Conservation (phyloP, 2,113 vertebrate species). For the Osmerus mordax region DNA sequence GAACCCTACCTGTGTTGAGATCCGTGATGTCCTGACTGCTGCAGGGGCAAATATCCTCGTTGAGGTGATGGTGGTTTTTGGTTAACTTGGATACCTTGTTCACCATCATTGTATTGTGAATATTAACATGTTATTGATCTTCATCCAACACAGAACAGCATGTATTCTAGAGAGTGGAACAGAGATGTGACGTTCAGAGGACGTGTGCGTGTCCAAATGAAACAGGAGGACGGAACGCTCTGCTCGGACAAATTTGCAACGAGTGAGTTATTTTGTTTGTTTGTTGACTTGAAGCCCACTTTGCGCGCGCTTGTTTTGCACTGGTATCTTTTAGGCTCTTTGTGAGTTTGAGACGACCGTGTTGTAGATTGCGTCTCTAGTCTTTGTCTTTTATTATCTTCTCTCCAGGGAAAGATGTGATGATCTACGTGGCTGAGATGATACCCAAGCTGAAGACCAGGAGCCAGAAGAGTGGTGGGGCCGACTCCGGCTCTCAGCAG, state of each 20-base stretch:
- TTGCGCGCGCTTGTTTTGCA: neutral
- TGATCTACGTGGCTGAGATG: slow-evolving; percentile 85
- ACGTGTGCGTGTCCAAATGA: slow-evolving; percentile 82
- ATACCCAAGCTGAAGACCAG: slow-evolving; percentile 88
- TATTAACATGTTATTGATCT: slow-evolving; percentile 13
- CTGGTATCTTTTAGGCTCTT: neutral
- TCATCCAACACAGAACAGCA: slow-evolving; percentile 74
- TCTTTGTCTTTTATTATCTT: too few relatives aligned
- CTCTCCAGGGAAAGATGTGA: slow-evolving; percentile 77
- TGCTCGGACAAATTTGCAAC: slow-evolving; percentile 82
- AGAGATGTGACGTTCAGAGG: slow-evolving; percentile 81
- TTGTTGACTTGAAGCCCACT: neutral
- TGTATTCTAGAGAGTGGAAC: slow-evolving; percentile 88
- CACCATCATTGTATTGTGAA: too few relatives aligned
- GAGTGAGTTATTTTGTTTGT: slow-evolving; percentile 65
- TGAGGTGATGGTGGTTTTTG: slow-evolving; percentile 68
- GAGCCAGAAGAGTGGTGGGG: slow-evolving; percentile 81
- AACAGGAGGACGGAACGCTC: slow-evolving; percentile 77
- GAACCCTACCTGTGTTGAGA: slow-evolving; percentile 84
- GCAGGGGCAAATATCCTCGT: slow-evolving; percentile 78
- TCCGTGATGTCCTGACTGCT: slow-evolving; percentile 80
- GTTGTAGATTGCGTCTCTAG: too few relatives aligned
- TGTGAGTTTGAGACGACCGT: neutral
- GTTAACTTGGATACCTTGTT: neutral
- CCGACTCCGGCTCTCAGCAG: slow-evolving; percentile 77